A percentile compares a stretch with the other conserved stretches of the same genome.
Evolutionary conservation across 2,797 vertebrate species (phyloP).

Genomic region (Mycteria americana): DNA sequence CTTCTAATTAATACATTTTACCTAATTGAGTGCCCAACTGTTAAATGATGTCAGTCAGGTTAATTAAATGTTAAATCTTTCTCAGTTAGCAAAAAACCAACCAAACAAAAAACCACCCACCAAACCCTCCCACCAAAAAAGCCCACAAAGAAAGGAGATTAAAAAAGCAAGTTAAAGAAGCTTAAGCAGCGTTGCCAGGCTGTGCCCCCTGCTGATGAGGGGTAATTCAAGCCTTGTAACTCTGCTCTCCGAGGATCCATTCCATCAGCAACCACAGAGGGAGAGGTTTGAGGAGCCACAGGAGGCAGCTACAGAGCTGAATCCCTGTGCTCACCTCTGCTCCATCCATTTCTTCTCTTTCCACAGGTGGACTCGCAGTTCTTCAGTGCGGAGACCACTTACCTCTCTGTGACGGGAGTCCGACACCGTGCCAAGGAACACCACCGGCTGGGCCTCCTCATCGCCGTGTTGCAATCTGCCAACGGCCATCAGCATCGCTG

Average conservation of each 20-base stretch:
- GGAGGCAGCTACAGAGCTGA: background rate
- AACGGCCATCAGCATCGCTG: no score
- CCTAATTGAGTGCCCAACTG: background rate
- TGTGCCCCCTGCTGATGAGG: background rate
- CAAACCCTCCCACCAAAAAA: background rate
- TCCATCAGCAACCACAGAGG: background rate
- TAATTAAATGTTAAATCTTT: background rate
- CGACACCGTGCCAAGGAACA: fast-evolving
- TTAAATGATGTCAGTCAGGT: background rate
- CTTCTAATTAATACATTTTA: background rate
- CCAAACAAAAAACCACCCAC: background rate
- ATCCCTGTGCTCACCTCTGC: background rate
- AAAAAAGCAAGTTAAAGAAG: background rate
- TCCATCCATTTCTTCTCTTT: background rate
- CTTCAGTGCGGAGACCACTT: fast-evolving
- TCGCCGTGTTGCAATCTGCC: no score
- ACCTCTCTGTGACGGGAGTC: fast-evolving
- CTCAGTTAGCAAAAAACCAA: background rate
- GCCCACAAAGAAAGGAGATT: background rate
- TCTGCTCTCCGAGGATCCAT: background rate
- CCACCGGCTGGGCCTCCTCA: no score
- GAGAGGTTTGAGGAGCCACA: background rate
- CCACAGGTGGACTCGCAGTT: fast-evolving
- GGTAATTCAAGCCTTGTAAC: background rate
- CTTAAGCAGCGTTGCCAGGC: background rate